Base-by-base conservation (phyloP, 1,140 invertebrate genomes). In the Cydia strobilella region DNA sequence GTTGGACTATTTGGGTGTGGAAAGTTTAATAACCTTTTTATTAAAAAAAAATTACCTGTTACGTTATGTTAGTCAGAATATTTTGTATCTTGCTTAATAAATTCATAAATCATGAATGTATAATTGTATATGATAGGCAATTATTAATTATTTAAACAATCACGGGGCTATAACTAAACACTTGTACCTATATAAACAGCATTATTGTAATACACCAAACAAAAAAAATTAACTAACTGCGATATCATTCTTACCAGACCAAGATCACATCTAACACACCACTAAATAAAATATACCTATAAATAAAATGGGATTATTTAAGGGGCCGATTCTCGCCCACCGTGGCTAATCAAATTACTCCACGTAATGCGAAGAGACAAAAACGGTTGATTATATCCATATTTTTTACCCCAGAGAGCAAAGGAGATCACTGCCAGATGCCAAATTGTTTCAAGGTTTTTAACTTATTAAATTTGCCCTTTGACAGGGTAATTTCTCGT, bases 321-420 rank as follows among this genome's bases (percentile, higher is more conserved):
- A 86, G 84, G 82, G 85, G 75, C 79, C 85, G 82, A 80, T 83
- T 85, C 79, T 82, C 81, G 82, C 82, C 82, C 84, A 88, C 86
- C 83, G 79, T 88, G 83, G 81, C 84, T 90, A 87, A 90, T 90
- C 86, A 88, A 90, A 89, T 90, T 90, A 90, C 86, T 82, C 81
- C 74, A 77, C 79, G 82, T 88, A 88, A 87, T 89, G 82, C 85
- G 76, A 76, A 81, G 82, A 84, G 85, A 87, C 85, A 88, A 90
- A 90, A 90, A 89, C 80, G 84, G 79, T 82, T 88, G 85, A 89
- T 88, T 89, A 90, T 88, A 80, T 82, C 80, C 76, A 80, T 82
- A 80, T 85, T 89, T 80, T 85, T 86, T 86, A 87, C 83, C 81
- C 78, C 45, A 81, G 82, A 81, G 86, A 84, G 48, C 80, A 73